Conservation (phyloP, 1,140 invertebrate species). For the Matsumurasca onukii region DNA sequence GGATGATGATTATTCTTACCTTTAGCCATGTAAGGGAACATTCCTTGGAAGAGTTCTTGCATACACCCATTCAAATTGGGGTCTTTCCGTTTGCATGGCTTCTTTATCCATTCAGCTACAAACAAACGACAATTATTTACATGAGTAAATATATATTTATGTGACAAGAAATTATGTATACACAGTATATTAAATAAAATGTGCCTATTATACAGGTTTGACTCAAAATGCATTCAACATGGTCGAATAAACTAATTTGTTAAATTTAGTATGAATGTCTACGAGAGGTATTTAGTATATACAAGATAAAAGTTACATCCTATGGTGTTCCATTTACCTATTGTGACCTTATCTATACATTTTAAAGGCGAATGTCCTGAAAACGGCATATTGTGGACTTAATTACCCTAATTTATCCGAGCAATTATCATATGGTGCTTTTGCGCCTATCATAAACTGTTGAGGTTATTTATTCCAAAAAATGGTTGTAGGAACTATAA, state of each 20-base stretch:
- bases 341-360: too few species aligned
- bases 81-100: constrained; percentile 46
- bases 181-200: neutral
- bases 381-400: too few species aligned
- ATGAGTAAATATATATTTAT: neutral
- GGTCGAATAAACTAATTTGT: neutral
- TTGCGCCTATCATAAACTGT: too few species aligned
- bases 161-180: neutral
- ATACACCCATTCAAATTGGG: constrained; percentile 48
- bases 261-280: neutral
- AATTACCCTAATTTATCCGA: too few species aligned
- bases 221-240: neutral
- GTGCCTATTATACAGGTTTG: neutral
- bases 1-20: constrained; percentile 47
- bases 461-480: too few species aligned
- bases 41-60: constrained; percentile 46
- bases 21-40: constrained; percentile 51
- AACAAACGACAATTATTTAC: neutral
- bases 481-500: too few species aligned
- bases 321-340: too few species aligned
- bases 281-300: neutral
- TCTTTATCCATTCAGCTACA: constrained; percentile 49
- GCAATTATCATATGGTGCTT: too few species aligned
- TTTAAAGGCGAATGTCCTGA: too few species aligned
- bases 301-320: neutral